phyloP scores from a whole-genome alignment of 2,888 invertebrate species.

The Scaptomyza caliginosa region DNA sequence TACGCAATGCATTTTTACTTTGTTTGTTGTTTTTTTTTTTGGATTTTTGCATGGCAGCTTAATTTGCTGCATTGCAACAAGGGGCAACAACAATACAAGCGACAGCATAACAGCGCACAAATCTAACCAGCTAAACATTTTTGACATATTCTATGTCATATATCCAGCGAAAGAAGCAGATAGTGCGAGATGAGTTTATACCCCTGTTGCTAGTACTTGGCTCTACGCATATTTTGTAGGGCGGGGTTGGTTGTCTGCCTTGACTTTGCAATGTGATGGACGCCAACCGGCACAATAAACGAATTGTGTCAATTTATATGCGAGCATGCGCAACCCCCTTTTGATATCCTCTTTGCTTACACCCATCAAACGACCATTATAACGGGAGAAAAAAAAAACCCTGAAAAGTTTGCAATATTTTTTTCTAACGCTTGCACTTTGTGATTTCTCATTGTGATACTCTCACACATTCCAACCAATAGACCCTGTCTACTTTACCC shows the following conservation, averaged over 20 bases:
- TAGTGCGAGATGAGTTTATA: slow-evolving; percentile 3
- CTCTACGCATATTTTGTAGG: slow-evolving; percentile 32
- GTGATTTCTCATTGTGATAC: slow-evolving; percentile 73
- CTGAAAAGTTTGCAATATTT: slow-evolving; percentile 30
- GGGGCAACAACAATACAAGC: slow-evolving; percentile 3
- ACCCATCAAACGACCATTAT: slow-evolving; percentile 21
- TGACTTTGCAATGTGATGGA: slow-evolving; percentile 54
- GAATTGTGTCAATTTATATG: slow-evolving; percentile 69
- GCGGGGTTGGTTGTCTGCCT: slow-evolving; percentile 28
- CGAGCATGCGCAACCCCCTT: slow-evolving; percentile 5
- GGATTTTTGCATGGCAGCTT: slow-evolving; percentile 25
- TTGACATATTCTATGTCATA: slow-evolving; percentile 57
- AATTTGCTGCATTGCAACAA: slow-evolving; percentile 35
- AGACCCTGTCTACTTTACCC: neutral
- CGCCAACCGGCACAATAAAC: slow-evolving; percentile 28
- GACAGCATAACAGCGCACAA: slow-evolving; percentile 23
- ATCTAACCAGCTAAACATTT: slow-evolving; percentile 48
- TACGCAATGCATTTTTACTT: neutral
- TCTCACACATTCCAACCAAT: slow-evolving; percentile 31
- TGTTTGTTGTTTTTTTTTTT: neutral
- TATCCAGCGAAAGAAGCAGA: neutral
- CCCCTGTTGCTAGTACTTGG: neutral
- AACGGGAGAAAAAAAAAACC: neutral
- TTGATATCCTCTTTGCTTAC: too few species aligned
- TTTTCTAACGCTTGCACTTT: slow-evolving; percentile 43